Evolutionary conservation across 2,797 vertebrate species (phyloP).

Genomic region (Cichlasoma orientale): DNA sequence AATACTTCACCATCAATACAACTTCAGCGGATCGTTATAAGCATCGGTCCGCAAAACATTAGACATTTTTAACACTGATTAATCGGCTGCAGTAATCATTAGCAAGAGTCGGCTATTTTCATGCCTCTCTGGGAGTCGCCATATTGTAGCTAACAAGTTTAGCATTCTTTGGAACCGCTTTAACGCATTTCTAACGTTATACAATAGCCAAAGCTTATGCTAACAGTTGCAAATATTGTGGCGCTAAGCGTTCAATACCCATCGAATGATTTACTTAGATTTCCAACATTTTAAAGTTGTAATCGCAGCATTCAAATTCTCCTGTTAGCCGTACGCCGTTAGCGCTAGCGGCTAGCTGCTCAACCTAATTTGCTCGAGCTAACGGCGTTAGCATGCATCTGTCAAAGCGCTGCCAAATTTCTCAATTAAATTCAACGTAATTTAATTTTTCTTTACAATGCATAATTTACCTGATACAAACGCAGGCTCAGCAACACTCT

Average conservation of each 20-base stretch:
- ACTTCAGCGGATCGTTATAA: rapidly evolving
- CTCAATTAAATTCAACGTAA: slow-evolving; percentile 66
- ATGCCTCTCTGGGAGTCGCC: slow-evolving; percentile 84
- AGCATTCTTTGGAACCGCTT: slow-evolving; percentile 47
- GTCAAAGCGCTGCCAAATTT: slow-evolving; percentile 59
- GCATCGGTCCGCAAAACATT: rapidly evolving
- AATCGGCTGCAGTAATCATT: slow-evolving; percentile 28
- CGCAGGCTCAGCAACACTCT: slow-evolving; percentile 12
- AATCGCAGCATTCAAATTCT: neutral
- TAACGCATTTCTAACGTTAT: slow-evolving; percentile 1
- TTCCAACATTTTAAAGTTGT: rapidly evolving
- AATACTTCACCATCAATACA: rapidly evolving
- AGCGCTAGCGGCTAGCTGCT: slow-evolving; percentile 60
- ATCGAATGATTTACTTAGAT: neutral
- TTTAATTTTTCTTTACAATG: slow-evolving; percentile 10
- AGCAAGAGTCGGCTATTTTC: slow-evolving; percentile 79
- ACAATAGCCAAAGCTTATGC: neutral
- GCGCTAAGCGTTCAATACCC: rapidly evolving
- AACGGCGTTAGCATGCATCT: slow-evolving; percentile 71
- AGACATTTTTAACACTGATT: neutral
- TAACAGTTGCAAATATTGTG: rapidly evolving
- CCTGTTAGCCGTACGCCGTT: slow-evolving; percentile 44
- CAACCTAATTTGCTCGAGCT: slow-evolving; percentile 61
- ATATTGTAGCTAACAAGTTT: slow-evolving; percentile 79
- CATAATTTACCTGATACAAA: slow-evolving; percentile 51